phyloP scores from a whole-genome alignment of 2,113 vertebrate species.

The Beaufortia kweichowensis region DNA sequence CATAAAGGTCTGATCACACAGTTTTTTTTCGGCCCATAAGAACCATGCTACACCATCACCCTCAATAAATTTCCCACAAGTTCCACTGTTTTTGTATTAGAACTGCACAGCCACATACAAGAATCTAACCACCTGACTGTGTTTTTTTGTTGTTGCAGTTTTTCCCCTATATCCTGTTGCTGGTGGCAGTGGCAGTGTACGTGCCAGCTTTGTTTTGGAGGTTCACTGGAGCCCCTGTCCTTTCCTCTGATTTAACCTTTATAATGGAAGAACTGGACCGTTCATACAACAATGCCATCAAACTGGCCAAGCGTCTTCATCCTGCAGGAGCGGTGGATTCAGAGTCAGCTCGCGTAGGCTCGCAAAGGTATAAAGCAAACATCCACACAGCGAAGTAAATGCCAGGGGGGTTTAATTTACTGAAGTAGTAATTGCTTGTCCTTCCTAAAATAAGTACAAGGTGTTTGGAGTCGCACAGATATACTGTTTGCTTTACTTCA shows the following conservation, averaged over 20 bases:
- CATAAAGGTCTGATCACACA: too few species aligned
- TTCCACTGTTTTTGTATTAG: too few species aligned
- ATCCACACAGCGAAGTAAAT: not conserved
- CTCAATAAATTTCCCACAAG: too few species aligned
- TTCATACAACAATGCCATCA: conserved; percentile 89
- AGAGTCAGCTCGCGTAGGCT: conserved; percentile 50
- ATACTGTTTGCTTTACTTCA: too few species aligned
- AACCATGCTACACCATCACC: too few species aligned
- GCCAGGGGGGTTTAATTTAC: too few species aligned
- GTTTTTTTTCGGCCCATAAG: too few species aligned
- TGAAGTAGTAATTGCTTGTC: too few species aligned
- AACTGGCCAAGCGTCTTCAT: conserved; percentile 78
- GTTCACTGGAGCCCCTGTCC: conserved; percentile 81
- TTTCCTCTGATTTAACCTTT: conserved; percentile 90
- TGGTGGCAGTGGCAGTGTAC: conserved; percentile 87
- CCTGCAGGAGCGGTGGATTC: conserved; percentile 47
- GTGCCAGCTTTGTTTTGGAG: conserved; percentile 87
- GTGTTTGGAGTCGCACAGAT: too few species aligned
- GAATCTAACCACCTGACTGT: not conserved
- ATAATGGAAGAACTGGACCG: conserved; percentile 95
- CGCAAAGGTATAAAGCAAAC: conserved; percentile 52
- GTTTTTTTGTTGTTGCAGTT: conserved; percentile 72
- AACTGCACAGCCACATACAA: not conserved
- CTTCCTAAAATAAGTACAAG: too few species aligned
- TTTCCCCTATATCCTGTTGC: conserved; percentile 91